Conservation (phyloP, 1,140 invertebrate genomes). For the Tetramorium parvispinum region DNA sequence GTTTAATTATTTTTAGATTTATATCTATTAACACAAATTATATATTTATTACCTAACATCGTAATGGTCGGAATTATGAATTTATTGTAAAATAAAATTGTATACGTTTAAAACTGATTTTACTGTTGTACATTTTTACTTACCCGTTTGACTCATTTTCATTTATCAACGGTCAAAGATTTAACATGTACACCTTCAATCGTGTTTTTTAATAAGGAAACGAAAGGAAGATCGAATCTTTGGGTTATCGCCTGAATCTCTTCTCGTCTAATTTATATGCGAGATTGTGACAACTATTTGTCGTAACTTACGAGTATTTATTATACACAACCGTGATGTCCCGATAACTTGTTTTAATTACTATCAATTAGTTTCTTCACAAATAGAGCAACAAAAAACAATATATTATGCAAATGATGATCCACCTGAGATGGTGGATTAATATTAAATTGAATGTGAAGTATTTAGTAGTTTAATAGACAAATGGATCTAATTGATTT, state of each 20-base stretch:
- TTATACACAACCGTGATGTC: not conserved
- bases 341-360: conserved; percentile 6
- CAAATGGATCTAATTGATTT: not conserved
- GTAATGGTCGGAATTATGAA: not conserved
- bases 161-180: not conserved
- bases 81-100: not conserved
- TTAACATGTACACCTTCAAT: not conserved
- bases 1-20: not conserved
- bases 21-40: not conserved
- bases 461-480: not conserved
- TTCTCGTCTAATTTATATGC: conserved; percentile 22
- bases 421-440: not conserved
- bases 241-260: conserved; percentile 15
- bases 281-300: conserved; percentile 17
- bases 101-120: not conserved
- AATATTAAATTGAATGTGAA: not conserved
- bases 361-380: conserved; percentile 18
- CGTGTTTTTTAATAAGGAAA: not conserved
- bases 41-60: not conserved
- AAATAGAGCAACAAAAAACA: conserved; percentile 12
- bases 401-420: not conserved
- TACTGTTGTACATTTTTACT: not conserved
- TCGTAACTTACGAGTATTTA: conserved; percentile 4
- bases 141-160: not conserved
- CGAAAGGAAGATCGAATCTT: not conserved